Base-by-base conservation (phyloP, 2,888 invertebrate species). In the Trissolcus japonicus region DNA sequence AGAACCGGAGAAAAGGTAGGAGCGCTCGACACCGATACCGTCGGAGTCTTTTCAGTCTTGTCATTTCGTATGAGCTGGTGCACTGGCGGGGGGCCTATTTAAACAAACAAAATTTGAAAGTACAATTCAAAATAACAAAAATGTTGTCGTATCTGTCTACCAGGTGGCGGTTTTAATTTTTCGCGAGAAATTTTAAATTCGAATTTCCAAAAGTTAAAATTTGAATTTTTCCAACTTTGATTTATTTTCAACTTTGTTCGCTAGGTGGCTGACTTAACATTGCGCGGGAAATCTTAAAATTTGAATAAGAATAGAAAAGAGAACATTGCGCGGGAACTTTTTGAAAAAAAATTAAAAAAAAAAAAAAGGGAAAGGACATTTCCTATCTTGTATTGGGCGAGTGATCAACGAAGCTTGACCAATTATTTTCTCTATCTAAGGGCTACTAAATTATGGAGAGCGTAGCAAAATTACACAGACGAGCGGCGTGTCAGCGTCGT, bases 11-110 rank as follows among this genome's bases (percentile, higher is more conserved):
- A 88, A 78, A 89, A 89, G 54, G 86, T 89, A 67, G 88, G 86
- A 77, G 88, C 86, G 78, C 87, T 89, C 79, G 89, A 89, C 80
- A 89, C 89, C 83, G 89, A 87, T 62, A 88, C 88, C 81, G 86
- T 84, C 76, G 89, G 88, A 67, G 88, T 82, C 82, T 89, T 89
- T 82, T 89, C 88, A 88, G 88, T 89, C 88, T 89, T 89, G 86
- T 89, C 89, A 83, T 89, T 89, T 83, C 89, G 84, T 83, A 89
- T 87, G 80, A 89, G 84, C 85, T 89, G 89, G 76, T 89, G 88
- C 80, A 89, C 88, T 78, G 88, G 88, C 53, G 89, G 89, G 81
- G 89, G 89, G 84, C 88, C 89, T 71, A 21, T n/a, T 55, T 35
- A 6, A 35, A 21, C 43, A 1, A 41, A 35, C 9, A 7, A 35